phyloP scores from a whole-genome alignment of 1,140 invertebrate species.

The Caenorhabditis brenneri region DNA sequence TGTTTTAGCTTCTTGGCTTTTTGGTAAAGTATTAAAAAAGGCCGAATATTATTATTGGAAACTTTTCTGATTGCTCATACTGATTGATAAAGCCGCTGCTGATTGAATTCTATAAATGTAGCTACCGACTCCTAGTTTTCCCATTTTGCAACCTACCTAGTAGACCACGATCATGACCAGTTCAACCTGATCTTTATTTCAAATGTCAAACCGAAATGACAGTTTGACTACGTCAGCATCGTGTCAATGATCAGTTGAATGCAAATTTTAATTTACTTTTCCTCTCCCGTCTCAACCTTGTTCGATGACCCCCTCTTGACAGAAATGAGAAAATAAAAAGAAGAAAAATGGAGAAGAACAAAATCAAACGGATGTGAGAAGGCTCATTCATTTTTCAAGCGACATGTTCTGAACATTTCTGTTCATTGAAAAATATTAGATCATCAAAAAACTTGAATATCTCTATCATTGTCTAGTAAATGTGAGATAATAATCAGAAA shows the following conservation, averaged over 20 bases:
- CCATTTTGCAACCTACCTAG: no score
- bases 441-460: neutral
- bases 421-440: neutral
- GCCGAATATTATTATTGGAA: no score
- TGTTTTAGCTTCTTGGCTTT: no score
- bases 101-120: no score
- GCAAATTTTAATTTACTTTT: constrained; percentile 31
- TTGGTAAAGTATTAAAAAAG: no score
- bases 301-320: constrained; percentile 36
- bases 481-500: constrained; percentile 2
- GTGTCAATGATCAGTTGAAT: constrained; percentile 20
- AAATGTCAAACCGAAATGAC: neutral
- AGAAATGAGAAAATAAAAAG: constrained; percentile 23
- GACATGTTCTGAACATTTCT: neutral
- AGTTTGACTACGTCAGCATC: neutral
- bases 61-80: no score
- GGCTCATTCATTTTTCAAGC: neutral
- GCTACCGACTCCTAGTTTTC: no score
- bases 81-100: no score
- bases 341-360: no score
- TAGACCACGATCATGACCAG: no score
- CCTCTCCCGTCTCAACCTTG: neutral
- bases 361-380: neutral
- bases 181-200: neutral
- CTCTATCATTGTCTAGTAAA: neutral